phyloP scores from a whole-genome alignment of 2,113 vertebrate genomes.

The Maccullochella peelii region DNA sequence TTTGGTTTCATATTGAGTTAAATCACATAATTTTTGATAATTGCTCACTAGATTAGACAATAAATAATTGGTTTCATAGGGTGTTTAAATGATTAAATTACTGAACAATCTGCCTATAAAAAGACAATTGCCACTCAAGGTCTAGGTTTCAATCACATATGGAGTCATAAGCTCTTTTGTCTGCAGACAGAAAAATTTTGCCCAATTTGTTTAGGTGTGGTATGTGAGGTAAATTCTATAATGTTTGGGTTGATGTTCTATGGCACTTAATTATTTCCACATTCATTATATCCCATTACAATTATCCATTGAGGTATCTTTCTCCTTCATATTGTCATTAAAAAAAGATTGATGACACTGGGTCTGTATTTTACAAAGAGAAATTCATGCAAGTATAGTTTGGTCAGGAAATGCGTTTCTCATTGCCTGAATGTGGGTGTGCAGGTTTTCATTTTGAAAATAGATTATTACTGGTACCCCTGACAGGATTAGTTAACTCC shows the following conservation, averaged over 20 bases:
- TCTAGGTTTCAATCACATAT: background rate
- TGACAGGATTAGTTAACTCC: conserved; percentile 81
- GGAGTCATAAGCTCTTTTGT: background rate
- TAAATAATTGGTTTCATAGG: background rate
- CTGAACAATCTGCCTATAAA: background rate
- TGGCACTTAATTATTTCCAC: background rate
- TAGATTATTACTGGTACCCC: conserved; percentile 73
- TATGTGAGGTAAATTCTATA: background rate
- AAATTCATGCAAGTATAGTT: background rate
- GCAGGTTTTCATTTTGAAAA: conserved; percentile 70
- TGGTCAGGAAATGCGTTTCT: background rate
- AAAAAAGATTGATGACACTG: background rate
- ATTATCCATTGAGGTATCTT: background rate
- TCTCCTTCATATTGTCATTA: background rate
- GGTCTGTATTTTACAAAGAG: background rate
- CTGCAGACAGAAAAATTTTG: background rate
- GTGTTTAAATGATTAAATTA: background rate
- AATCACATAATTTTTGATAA: background rate
- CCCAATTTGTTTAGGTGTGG: background rate
- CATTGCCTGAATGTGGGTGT: conserved; percentile 11
- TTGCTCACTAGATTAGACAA: background rate
- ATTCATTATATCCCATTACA: background rate
- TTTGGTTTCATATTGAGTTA: background rate
- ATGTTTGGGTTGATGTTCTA: background rate
- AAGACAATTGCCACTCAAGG: background rate